Base-by-base conservation (phyloP, 2,113 vertebrate genomes). In the Epinephelus moara region DNA sequence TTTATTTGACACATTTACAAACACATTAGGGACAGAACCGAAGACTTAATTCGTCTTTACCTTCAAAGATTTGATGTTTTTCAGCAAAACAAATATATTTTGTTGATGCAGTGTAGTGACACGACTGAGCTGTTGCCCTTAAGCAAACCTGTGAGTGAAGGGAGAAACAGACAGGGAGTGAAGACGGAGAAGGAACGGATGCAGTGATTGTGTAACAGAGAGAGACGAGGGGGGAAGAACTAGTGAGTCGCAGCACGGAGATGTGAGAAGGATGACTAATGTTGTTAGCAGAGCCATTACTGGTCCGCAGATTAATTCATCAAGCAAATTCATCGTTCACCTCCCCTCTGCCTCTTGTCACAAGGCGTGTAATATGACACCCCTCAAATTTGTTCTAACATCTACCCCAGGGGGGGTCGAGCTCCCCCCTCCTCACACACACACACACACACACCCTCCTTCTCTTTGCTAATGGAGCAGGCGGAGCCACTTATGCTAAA, bases 311-410 rank as follows among this genome's bases (percentile, higher is more conserved):
- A 95, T 94, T 95, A 95, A 94, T 96, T 96, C 93, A 95, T 96
- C 95, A 95, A 93, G 91, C 89, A 93, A 93, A 95, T 94, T 94
- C 88, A 92, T 87, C 82, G 66, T 89, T 90, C 92, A 91, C 91
- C 79, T 80, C 89, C 88, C 90, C 86, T 90, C 91, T 84, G 88
- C 93, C 90, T 91, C 87, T 84, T 93, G 90, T 94, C 93, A 92
- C 94, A 85, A 94, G 89, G 92, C 93, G 84, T 94, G 94, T 94
- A 95, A 96, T 95, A 94, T 94, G 95, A 96, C 95, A 95, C 95
- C 92, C 89, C 91, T 95, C 92, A 95, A 95, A 96, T 95, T 95
- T 96, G 95, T 96, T 94, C 93, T 94, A 92, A 95, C 94, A 94
- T 93, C 91, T 91, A 91, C 93, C 94, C 94, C 84, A 60, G 91